These are phyloP conservation scores for Laterallus jamaicensis DNA, from an alignment of 2,113 vertebrate genomes.

Conservation along the genomic window DNA sequence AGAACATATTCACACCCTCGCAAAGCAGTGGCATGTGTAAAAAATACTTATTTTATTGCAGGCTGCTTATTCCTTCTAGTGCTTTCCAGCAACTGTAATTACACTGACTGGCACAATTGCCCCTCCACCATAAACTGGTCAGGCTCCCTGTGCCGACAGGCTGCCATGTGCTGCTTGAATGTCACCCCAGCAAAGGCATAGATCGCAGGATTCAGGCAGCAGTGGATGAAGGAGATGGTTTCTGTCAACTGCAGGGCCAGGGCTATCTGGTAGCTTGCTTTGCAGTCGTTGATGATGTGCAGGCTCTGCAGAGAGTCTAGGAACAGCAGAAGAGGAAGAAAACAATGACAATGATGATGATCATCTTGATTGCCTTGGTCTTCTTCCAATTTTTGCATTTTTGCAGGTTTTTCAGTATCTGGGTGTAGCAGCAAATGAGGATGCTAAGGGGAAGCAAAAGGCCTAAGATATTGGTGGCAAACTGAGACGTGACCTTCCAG, in stretches of 20 bases:
- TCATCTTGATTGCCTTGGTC: constrained; percentile 80
- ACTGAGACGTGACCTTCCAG: constrained; percentile 81
- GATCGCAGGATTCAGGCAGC: too few species aligned
- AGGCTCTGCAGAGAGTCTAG: constrained; percentile 74
- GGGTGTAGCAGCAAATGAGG: constrained; percentile 83
- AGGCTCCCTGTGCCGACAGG: too few species aligned
- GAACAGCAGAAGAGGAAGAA: constrained; percentile 82
- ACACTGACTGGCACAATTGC: background rate
- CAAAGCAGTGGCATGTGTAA: background rate
- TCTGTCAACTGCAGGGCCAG: too few species aligned
- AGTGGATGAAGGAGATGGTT: too few species aligned
- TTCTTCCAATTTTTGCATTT: constrained; percentile 79
- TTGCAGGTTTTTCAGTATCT: constrained; percentile 85
- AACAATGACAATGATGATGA: constrained; percentile 78
- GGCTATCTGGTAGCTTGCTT: too few species aligned
- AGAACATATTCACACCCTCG: background rate
- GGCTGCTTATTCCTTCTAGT: background rate
- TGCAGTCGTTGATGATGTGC: background rate
- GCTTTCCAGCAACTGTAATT: background rate
- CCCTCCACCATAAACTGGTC: too few species aligned
- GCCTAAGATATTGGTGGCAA: constrained; percentile 77
- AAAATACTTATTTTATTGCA: background rate
- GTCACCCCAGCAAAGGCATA: too few species aligned
- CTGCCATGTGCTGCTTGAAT: too few species aligned
- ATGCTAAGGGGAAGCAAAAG: constrained; percentile 84